Evolutionary conservation across 2,888 invertebrate species (phyloP).

Genomic region (Teleiodes luculella): DNA sequence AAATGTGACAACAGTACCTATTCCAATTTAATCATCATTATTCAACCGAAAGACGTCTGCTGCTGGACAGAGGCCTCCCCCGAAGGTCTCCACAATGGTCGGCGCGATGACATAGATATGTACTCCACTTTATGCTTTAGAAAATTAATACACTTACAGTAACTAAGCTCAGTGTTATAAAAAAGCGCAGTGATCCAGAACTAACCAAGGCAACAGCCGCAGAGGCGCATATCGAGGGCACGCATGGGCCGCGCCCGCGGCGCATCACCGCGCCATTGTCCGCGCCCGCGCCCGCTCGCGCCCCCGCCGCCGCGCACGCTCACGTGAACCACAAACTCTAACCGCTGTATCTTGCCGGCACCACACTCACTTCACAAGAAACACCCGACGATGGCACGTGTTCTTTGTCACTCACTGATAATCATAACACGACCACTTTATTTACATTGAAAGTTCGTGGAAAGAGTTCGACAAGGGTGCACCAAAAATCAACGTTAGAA

Average conservation of each 20-base stretch:
- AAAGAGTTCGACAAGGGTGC: constrained; percentile 5
- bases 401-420: not conserved
- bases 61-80: too few species aligned
- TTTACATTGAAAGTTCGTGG: constrained; percentile 1
- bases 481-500: constrained; percentile 14
- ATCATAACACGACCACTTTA: not conserved
- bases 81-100: too few species aligned
- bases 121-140: too few species aligned
- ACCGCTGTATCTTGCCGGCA: constrained; percentile 51
- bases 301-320: constrained; percentile 50
- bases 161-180: too few species aligned
- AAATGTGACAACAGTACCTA: too few species aligned
- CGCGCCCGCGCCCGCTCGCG: constrained; percentile 30
- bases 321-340: constrained; percentile 62
- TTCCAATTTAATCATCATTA: too few species aligned
- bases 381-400: constrained; percentile 3
- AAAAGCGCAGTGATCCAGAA: constrained; percentile 26
- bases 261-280: constrained; percentile 60
- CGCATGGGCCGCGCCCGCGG: constrained; percentile 56
- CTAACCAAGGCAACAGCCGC: constrained; percentile 74
- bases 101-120: too few species aligned
- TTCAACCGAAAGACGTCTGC: too few species aligned
- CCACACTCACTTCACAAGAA: constrained; percentile 10
- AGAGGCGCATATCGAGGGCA: constrained; percentile 69
- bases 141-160: too few species aligned